Percentiles rank a stretch among this genome's conserved stretches.
Conservation (phyloP, 2,797 vertebrate genomes). For the Acomys russatus region DNA sequence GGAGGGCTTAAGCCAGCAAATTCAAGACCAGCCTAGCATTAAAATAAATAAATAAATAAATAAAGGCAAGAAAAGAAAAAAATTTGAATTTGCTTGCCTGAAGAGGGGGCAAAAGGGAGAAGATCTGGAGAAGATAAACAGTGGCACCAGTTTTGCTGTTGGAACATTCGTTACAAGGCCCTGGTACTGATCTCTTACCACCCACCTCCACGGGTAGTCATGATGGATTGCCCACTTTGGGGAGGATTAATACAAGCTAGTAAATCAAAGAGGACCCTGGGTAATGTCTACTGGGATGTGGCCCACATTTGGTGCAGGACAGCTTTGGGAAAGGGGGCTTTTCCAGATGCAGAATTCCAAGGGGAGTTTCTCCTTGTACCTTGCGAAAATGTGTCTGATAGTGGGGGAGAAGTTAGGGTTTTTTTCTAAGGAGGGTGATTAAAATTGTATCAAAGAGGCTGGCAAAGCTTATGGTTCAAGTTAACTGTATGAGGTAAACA, state of each 20-base stretch:
- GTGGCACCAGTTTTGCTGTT: slow-evolving; percentile 69
- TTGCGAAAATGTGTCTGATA: slow-evolving; percentile 69
- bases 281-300: not conserved
- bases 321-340: slow-evolving; percentile 20
- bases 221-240: slow-evolving; percentile 60
- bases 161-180: slow-evolving; percentile 69
- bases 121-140: slow-evolving; percentile 78
- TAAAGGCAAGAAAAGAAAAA: no score
- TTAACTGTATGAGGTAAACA: slow-evolving; percentile 92
- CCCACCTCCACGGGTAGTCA: slow-evolving; percentile 63
- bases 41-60: not conserved
- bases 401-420: slow-evolving; percentile 85
- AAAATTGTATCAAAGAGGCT: slow-evolving; percentile 92
- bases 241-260: slow-evolving; percentile 69
- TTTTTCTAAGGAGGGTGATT: slow-evolving; percentile 91
- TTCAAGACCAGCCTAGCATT: not conserved
- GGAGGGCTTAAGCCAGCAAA: not conserved
- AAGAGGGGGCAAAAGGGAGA: not conserved
- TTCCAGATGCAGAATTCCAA: not conserved
- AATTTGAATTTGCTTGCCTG: slow-evolving; percentile 57
- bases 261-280: slow-evolving; percentile 68
- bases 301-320: not conserved
- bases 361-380: not conserved
- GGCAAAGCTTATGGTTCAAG: slow-evolving; percentile 92
- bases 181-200: slow-evolving; percentile 72